These are phyloP conservation scores for Nannoperca australis DNA, from an alignment of 2,797 vertebrate genomes.

Conservation along the genomic window DNA sequence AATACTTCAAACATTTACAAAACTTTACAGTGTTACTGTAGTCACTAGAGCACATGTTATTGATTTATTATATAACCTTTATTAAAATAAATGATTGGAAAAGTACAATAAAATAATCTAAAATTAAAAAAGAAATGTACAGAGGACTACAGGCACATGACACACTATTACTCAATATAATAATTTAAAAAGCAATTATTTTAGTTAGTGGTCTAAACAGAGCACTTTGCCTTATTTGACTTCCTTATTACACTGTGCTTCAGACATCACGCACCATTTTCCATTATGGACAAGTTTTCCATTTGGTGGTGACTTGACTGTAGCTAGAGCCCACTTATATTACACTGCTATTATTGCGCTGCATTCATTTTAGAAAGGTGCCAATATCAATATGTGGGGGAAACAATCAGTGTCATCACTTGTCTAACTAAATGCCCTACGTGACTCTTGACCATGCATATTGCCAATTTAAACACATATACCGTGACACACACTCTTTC, in stretches of 20 bases:
- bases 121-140: neutral
- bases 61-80: neutral
- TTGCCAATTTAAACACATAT: conserved; percentile 60
- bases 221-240: neutral
- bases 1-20: neutral
- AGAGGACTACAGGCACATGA: neutral
- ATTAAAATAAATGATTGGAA: neutral
- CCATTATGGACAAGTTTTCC: conserved; percentile 15
- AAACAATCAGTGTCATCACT: conserved; percentile 41
- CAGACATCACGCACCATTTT: conserved; percentile 1
- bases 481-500: conserved; percentile 59
- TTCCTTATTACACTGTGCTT: neutral
- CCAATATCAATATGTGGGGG: neutral
- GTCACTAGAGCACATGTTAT: neutral
- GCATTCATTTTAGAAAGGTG: neutral
- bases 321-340: neutral
- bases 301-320: neutral
- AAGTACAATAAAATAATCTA: neutral
- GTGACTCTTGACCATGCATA: conserved; percentile 53
- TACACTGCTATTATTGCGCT: neutral
- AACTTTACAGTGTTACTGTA: too few relatives aligned
- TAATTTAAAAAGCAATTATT: too few relatives aligned
- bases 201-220: neutral
- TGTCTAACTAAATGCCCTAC: conserved; percentile 39
- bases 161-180: neutral